Base-by-base conservation (phyloP, 2,113 vertebrate species). In the Morone saxatilis region DNA sequence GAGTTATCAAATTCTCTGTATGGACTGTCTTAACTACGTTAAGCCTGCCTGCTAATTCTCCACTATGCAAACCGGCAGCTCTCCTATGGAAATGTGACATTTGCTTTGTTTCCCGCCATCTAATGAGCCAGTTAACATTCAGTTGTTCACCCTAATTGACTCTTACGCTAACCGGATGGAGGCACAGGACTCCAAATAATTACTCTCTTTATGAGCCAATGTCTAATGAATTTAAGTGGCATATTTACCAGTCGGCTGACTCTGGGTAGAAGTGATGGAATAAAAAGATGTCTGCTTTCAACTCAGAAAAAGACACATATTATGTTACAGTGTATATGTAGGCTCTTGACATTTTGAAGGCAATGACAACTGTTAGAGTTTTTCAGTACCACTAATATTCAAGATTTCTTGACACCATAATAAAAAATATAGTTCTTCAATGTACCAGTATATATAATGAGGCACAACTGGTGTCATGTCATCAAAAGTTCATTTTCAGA, bases 41-140 rank as follows among this genome's bases (percentile, higher is more conserved):
- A 53, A 54, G 9, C 2, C 6, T 41, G 17, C 45, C 54, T 25
- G 76, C 43, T 48, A 71, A 83, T 66, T 86, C 73, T 43, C 41
- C 56, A 19, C 72, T 53, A 59, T 68, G 43, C 74, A 73, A 53
- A 54, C 66, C 41, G 25, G 48, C 70, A 62, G 63, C 13, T 13
- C 75, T 81, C 80, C 80, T 90, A 93, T 93, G 91, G 91, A 94
- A 95, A 94, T 93, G 92, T 93, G 93, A 86, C 94, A 94, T 95
- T 95, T 94, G 88, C 94, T 93, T 93, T 94, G 93, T 92, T 93
- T 90, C 89, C 56, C 19, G 25, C 90, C 85, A 85, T 93, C 92
- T 95, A 95, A 95, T 94, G 94, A 96, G 93, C 89, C 93, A 85
- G 92, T 94, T 95, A 94, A 95, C 90, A 94, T 94, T 94, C 91